Percentiles rank a stretch among this genome's conserved stretches.
Evolutionary conservation across 2,113 vertebrate genomes (phyloP).

Genomic region (Oncorhynchus nerka): DNA sequence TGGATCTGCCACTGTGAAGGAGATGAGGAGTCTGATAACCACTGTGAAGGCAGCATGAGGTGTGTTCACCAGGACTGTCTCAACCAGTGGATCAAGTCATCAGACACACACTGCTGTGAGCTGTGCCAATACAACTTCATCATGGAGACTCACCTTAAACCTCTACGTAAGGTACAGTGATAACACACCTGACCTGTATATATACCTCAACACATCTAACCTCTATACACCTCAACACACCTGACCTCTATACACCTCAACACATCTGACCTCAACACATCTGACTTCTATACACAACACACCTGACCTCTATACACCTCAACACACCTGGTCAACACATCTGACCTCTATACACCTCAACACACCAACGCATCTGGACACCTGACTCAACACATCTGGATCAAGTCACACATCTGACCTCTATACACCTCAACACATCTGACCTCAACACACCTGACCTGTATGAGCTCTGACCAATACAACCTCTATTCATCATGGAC

Average conservation of each 20-base stretch:
- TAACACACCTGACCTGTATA: background rate
- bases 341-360: background rate
- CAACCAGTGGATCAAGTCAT: constrained; percentile 99
- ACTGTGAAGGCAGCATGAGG: constrained; percentile 90
- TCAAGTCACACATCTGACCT: background rate
- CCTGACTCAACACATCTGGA: background rate
- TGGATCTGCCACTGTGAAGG: constrained; percentile 85
- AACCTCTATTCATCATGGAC: too few species aligned
- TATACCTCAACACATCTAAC: background rate
- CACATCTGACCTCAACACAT: background rate
- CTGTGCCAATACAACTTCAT: constrained; percentile 98
- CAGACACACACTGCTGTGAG: constrained; percentile 95
- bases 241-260: background rate
- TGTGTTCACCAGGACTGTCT: constrained; percentile 95
- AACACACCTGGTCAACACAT: background rate
- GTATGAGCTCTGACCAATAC: too few species aligned
- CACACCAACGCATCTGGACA: too few species aligned
- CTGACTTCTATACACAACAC: background rate
- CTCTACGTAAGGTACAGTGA: constrained; percentile 83
- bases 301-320: background rate
- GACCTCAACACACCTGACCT: too few species aligned
- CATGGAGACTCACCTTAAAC: constrained; percentile 97
- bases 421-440: too few species aligned
- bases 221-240: background rate
- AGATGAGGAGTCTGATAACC: constrained; percentile 93